These are phyloP conservation scores for Leucosticte australis DNA, from an alignment of 2,113 vertebrate species.

Conservation along the genomic window DNA sequence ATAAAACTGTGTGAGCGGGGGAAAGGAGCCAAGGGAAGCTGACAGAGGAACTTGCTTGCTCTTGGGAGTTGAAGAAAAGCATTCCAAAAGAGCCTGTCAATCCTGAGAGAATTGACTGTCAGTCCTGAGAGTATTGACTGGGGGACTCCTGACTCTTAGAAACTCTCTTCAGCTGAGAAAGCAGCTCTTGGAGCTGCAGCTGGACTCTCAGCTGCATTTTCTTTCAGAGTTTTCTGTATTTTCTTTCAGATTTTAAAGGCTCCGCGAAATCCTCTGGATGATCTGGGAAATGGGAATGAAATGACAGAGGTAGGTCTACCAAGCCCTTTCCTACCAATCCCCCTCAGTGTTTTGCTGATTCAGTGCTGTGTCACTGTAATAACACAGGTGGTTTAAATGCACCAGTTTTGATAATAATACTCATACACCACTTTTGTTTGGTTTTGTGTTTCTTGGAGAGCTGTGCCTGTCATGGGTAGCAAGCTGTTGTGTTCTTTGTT, in stretches of 20 bases:
- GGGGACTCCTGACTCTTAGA: neutral
- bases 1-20: neutral
- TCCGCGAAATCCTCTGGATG: slow-evolving; percentile 74
- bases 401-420: neutral
- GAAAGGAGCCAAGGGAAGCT: neutral
- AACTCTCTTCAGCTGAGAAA: neutral
- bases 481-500: neutral
- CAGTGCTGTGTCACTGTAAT: neutral
- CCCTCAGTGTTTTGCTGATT: neutral
- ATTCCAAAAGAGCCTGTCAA: neutral
- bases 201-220: neutral
- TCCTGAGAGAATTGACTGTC: neutral
- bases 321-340: neutral
- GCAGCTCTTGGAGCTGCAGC: neutral
- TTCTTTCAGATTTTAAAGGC: slow-evolving; percentile 77
- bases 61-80: neutral
- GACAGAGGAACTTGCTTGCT: neutral
- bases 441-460: neutral
- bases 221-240: slow-evolving; percentile 48
- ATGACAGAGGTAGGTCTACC: slow-evolving; percentile 56
- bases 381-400: neutral
- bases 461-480: neutral
- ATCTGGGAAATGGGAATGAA: slow-evolving; percentile 72
- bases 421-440: neutral
- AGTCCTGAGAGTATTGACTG: neutral